These are phyloP conservation scores for Parotia lawesii DNA, from an alignment of 2,113 vertebrate genomes.

Conservation along the genomic window DNA sequence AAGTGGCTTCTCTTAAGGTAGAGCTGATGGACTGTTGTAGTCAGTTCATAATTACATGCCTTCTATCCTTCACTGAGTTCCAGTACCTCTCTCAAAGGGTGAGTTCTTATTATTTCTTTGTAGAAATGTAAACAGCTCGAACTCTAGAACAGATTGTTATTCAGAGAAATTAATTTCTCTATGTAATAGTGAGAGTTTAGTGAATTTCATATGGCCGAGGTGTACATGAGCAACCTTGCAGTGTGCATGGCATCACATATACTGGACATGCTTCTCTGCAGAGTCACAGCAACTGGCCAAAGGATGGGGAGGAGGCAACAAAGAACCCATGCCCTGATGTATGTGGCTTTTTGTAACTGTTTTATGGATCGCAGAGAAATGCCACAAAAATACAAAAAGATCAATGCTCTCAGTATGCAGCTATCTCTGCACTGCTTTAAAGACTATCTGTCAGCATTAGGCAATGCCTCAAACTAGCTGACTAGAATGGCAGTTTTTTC, in stretches of 20 bases:
- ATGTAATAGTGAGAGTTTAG: not conserved
- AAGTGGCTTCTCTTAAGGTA: not conserved
- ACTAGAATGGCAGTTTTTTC: not conserved
- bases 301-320: not conserved
- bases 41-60: not conserved
- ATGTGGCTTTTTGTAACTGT: not conserved
- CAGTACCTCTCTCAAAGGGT: not conserved
- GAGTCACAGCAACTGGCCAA: not conserved
- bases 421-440: not conserved
- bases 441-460: not conserved
- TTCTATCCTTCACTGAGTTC: not conserved
- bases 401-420: not conserved
- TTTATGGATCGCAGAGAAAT: not conserved
- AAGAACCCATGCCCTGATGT: not conserved
- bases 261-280: not conserved
- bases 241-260: accelerated
- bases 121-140: not conserved
- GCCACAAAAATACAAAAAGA: not conserved
- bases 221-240: not conserved
- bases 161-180: not conserved
- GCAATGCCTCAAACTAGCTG: not conserved
- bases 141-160: not conserved
- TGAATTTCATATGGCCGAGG: not conserved
- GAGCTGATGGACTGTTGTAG: not conserved
- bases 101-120: not conserved